These are phyloP conservation scores for Sciurus vulgaris DNA, from an alignment of 2,797 vertebrate genomes.

Conservation along the genomic window DNA sequence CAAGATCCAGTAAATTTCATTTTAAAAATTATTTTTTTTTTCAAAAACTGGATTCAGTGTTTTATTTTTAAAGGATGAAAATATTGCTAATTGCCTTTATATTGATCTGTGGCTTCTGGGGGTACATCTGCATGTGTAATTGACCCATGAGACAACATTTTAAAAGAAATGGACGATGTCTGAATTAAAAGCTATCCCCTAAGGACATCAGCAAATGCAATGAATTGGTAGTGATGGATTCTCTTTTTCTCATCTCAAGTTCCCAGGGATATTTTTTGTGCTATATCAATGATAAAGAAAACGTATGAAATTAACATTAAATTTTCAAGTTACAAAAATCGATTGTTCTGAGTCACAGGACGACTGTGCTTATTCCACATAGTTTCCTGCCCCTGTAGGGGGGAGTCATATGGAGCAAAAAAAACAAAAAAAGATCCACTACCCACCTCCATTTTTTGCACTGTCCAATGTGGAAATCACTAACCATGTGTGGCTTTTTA, in stretches of 20 bases:
- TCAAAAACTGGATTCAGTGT: neutral
- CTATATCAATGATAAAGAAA: neutral
- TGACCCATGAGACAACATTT: neutral
- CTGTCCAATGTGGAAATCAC: neutral
- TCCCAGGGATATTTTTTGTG: conserved; percentile 9
- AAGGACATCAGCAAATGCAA: neutral
- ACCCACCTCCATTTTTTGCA: rapidly evolving
- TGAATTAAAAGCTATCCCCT: conserved; percentile 2
- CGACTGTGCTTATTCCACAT: rapidly evolving
- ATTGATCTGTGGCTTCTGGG: conserved; percentile 41
- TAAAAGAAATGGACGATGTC: conserved; percentile 3
- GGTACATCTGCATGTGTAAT: neutral
- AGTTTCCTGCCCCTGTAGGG: rapidly evolving
- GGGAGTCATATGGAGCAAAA: neutral
- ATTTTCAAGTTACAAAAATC: neutral
- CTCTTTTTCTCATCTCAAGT: neutral
- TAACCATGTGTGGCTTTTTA: neutral
- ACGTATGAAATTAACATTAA: neutral
- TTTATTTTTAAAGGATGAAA: conserved; percentile 57
- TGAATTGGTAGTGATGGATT: neutral
- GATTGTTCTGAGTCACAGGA: neutral
- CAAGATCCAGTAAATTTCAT: neutral
- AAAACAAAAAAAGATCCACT: neutral
- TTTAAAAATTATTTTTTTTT: conserved; percentile 37
- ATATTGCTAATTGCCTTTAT: conserved; percentile 45